A percentile compares a stretch with the other conserved stretches of the same genome.
phyloP scores from a whole-genome alignment of 2,888 invertebrate species.

The Amitus sp. region DNA sequence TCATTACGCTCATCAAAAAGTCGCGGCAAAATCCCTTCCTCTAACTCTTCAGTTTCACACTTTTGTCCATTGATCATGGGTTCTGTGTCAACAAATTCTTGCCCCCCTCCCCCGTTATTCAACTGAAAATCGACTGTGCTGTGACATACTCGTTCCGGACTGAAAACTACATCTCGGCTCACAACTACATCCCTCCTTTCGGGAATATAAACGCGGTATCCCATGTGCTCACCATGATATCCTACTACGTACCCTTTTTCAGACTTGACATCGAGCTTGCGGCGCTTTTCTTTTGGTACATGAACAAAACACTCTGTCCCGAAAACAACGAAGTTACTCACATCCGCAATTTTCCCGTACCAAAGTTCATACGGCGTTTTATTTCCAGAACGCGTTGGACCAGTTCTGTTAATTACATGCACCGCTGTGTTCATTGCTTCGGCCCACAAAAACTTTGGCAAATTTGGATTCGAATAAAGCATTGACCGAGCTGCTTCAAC shows the following conservation, averaged over 20 bases:
- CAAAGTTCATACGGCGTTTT: slow-evolving; percentile 40
- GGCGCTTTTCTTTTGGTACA: slow-evolving; percentile 6
- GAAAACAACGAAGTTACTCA: slow-evolving; percentile 34
- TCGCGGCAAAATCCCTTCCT: too few species aligned
- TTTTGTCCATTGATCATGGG: too few species aligned
- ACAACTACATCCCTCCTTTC: slow-evolving; percentile 6
- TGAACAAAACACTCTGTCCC: slow-evolving; percentile 33
- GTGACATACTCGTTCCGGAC: too few species aligned
- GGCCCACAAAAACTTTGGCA: slow-evolving; percentile 17
- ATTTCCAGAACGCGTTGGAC: not conserved
- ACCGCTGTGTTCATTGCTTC: slow-evolving; percentile 21
- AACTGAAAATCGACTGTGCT: too few species aligned
- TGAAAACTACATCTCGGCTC: slow-evolving; percentile 7
- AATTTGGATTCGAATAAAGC: not conserved
- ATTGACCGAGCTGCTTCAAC: slow-evolving; percentile 25
- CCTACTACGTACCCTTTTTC: slow-evolving; percentile 21
- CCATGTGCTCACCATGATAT: slow-evolving; percentile 17
- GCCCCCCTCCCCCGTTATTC: too few species aligned
- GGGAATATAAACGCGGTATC: slow-evolving; percentile 17
- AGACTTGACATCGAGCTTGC: slow-evolving; percentile 20
- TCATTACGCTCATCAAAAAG: too few species aligned
- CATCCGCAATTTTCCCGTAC: slow-evolving; percentile 34
- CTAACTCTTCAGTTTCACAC: too few species aligned
- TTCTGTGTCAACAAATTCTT: too few species aligned
- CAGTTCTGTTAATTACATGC: slow-evolving; percentile 12